Base-by-base conservation (phyloP, 1,140 invertebrate species). In the Lutraria rhynchaena region DNA sequence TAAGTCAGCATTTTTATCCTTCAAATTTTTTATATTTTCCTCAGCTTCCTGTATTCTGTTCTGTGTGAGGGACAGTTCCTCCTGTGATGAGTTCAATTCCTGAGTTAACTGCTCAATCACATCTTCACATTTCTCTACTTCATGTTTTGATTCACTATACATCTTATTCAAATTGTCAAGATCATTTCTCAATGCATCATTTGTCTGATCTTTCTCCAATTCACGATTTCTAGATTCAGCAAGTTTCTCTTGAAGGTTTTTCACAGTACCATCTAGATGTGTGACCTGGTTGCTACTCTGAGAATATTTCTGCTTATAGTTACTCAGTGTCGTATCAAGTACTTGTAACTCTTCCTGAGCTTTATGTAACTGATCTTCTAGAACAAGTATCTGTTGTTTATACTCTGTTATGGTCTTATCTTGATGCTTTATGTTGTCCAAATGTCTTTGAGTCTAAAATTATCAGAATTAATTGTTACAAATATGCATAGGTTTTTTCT, bases 101-200 rank as follows among this genome's bases (percentile, higher is more conserved):
- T 87, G 83, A 13, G 90, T 91, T n/a, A 92, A 82, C 82, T 91
- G 89, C 33, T 91, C 88, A 22, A 92, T 90, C 22, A 92, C 86
- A 37, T 90, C 88, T 63, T 92, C 91, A 76, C 90, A 90, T 33
- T 90, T 88, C 35, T 71, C 70, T 22, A 92, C 83, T 81, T 91
- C 87, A 17, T 85, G 85, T 80, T 88, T 88, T 0, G 82, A 87
- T 33, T 91, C 90, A 11, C 78, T 82, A 63, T 88, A 87, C 71
- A 88, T 83, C 2, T 77, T 75, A 37, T 91, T 89, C 55, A 91
- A 70, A 49, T 85, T 90, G 33, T 91, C 89, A 37, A 91, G 53
- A 29, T 92, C 90, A 37, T 84, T 85, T 46, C 88, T 85, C 65
- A 91, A 71, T 9, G 87, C 88, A 37, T 89, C 88, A 24, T 89